Percentiles rank a stretch among this genome's conserved stretches.
These are phyloP conservation scores for Amphimedon queenslandica DNA, from an alignment of 37 sponge, comb jelly and placozoan genomes.

Conservation along the genomic window DNA sequence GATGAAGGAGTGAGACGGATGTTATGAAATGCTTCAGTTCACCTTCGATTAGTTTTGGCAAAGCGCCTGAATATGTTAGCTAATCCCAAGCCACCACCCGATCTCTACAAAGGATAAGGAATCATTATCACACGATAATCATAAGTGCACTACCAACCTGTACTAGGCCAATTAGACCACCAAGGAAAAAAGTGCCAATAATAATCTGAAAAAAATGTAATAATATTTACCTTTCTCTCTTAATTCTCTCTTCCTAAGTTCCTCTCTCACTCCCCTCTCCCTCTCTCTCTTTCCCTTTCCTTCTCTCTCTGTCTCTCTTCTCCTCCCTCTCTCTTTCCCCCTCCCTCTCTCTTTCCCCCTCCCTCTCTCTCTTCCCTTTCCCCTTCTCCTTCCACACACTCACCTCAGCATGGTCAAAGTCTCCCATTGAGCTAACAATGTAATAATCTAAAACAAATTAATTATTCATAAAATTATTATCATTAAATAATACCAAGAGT, in stretches of 20 bases:
- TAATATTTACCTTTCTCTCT: not conserved
- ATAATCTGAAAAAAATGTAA: slow-evolving; percentile 34
- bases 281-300: not conserved
- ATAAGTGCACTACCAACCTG: slow-evolving; percentile 15
- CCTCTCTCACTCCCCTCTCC: too few relatives aligned
- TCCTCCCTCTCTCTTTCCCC: not conserved
- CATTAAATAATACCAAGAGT: slow-evolving; percentile 16
- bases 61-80: slow-evolving; percentile 9
- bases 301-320: not conserved
- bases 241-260: not conserved
- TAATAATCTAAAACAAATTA: slow-evolving; percentile 11
- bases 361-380: slow-evolving; percentile 4
- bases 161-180: slow-evolving; percentile 47
- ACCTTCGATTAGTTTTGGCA: slow-evolving; percentile 1
- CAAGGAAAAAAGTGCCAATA: slow-evolving; percentile 37
- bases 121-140: not conserved
- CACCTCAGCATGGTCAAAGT: slow-evolving; percentile 23
- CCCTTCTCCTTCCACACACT: slow-evolving; percentile 1
- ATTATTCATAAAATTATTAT: not conserved
- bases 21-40: not conserved
- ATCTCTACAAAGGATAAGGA: slow-evolving; percentile 1
- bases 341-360: not conserved
- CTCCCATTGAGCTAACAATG: slow-evolving; percentile 22
- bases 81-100: slow-evolving; percentile 34
- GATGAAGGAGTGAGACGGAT: not conserved